These are phyloP conservation scores for Colinus virginianus DNA, from an alignment of 2,113 vertebrate genomes.

Conservation along the genomic window DNA sequence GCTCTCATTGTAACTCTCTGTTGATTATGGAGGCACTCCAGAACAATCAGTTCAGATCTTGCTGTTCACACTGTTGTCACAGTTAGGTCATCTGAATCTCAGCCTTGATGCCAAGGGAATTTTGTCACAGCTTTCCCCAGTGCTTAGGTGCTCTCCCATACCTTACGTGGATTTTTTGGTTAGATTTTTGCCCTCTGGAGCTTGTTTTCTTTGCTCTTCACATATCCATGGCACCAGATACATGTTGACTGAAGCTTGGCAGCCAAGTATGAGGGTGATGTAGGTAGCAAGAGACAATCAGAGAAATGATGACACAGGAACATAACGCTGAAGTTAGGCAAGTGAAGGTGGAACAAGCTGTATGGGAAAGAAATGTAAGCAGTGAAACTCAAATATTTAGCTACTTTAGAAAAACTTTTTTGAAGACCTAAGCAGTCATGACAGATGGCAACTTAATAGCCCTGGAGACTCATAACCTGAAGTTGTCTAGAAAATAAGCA, in stretches of 20 bases:
- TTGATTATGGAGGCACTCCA: neutral
- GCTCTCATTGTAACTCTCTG: neutral
- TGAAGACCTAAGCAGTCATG: neutral
- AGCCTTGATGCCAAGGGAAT: neutral
- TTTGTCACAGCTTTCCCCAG: neutral
- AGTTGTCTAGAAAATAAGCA: neutral
- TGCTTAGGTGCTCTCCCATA: neutral
- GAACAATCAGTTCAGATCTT: neutral
- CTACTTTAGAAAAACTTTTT: neutral
- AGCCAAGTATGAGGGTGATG: neutral
- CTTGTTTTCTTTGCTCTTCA: neutral
- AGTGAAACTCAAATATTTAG: neutral
- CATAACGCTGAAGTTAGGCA: neutral
- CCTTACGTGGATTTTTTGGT: neutral
- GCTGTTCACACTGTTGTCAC: neutral
- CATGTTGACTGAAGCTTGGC: neutral
- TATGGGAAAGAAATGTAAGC: neutral
- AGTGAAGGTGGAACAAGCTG: neutral
- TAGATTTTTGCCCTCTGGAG: neutral
- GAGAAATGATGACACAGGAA: neutral
- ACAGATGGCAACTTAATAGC: neutral
- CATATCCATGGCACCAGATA: rapidly evolving
- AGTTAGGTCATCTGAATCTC: neutral
- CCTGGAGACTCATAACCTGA: rapidly evolving
- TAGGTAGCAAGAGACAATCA: neutral